These are phyloP conservation scores for Anabacerthia variegaticeps DNA, from an alignment of 2,797 vertebrate genomes.

Conservation along the genomic window DNA sequence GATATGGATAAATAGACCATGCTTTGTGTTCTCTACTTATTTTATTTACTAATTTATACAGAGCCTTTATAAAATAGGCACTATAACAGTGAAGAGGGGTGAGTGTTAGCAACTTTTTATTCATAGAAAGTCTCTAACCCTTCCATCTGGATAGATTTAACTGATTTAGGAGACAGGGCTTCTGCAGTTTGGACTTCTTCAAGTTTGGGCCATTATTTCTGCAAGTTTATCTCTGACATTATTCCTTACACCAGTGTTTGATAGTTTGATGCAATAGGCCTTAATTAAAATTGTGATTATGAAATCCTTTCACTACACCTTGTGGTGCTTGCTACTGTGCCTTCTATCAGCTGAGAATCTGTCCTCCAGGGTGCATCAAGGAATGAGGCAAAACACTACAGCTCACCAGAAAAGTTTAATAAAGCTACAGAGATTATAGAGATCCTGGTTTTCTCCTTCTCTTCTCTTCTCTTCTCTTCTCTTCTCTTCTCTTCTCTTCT, in stretches of 20 bases:
- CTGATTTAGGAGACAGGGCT: not conserved
- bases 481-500: not conserved
- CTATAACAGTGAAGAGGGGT: not conserved
- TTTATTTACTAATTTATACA: not conserved
- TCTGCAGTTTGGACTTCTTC: not conserved
- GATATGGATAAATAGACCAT: not conserved
- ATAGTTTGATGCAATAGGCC: not conserved
- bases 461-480: not conserved
- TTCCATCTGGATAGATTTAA: not conserved
- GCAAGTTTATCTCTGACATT: not conserved
- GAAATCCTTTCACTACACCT: not conserved
- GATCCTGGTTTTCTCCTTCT: not conserved
- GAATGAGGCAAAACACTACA: not conserved
- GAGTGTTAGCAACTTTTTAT: not conserved
- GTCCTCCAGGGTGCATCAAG: not conserved
- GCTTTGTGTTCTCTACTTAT: not conserved
- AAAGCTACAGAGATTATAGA: not conserved
- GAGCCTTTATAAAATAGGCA: not conserved
- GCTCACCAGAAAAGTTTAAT: not conserved
- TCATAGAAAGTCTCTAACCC: not conserved
- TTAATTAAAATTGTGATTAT: not conserved
- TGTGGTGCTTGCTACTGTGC: not conserved
- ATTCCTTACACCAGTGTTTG: not conserved
- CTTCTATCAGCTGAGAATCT: not conserved
- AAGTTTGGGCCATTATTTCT: not conserved